Percentiles rank a stretch among this genome's conserved stretches.
Evolutionary conservation across 2,797 vertebrate genomes (phyloP).

Genomic region (Gallinago solitaria): DNA sequence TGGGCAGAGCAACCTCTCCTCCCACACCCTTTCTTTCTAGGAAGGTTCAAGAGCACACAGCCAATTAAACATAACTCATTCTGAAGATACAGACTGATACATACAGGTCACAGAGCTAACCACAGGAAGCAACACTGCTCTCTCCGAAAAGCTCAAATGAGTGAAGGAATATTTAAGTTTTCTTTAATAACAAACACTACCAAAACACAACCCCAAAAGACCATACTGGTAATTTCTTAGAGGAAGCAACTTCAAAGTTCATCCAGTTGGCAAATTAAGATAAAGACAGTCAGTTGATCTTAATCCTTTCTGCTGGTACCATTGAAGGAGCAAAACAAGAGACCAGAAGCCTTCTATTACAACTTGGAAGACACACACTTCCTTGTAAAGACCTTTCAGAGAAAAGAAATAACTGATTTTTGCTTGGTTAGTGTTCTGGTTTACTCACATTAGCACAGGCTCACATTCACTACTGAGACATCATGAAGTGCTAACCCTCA

Average conservation of each 20-base stretch:
- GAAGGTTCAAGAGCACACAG: background rate
- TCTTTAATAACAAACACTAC: background rate
- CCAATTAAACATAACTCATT: background rate
- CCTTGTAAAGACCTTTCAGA: background rate
- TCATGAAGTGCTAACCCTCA: background rate
- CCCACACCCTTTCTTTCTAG: background rate
- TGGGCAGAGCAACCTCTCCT: background rate
- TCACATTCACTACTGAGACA: background rate
- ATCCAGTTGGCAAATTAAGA: background rate
- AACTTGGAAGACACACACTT: background rate
- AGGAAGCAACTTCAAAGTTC: background rate
- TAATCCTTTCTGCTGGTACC: background rate
- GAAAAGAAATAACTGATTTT: background rate
- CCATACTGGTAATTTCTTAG: background rate
- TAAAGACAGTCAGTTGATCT: background rate
- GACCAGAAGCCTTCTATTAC: background rate
- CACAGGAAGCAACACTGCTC: background rate
- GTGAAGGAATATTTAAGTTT: background rate
- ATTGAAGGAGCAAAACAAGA: background rate
- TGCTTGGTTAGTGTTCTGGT: background rate
- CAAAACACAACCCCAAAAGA: background rate
- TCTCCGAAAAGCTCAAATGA: background rate
- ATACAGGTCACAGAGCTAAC: background rate
- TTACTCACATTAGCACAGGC: background rate
- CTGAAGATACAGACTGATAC: background rate